phyloP scores from a whole-genome alignment of 2,113 vertebrate species.

The Fregata magnificens region DNA sequence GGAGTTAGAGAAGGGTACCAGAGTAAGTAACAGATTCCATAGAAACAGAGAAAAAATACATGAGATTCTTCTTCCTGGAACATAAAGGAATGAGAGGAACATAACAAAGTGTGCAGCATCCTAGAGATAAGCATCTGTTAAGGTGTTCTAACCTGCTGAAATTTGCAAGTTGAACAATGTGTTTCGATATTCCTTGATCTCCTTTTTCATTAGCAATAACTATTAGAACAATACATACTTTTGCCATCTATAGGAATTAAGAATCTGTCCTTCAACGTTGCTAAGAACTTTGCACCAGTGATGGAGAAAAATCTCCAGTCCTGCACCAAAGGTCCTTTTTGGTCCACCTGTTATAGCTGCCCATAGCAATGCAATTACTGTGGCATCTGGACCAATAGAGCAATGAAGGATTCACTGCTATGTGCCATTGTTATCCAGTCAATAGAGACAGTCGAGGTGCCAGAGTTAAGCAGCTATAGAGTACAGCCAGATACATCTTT shows the following conservation, averaged over 20 bases:
- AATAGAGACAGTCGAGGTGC: accelerated
- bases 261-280: neutral
- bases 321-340: neutral
- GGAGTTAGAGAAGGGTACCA: neutral
- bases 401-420: neutral
- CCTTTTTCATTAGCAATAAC: neutral
- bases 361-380: neutral
- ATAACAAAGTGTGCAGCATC: neutral
- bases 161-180: neutral
- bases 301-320: neutral
- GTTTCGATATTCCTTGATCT: neutral
- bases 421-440: neutral
- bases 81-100: neutral
- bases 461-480: neutral
- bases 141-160: neutral
- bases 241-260: neutral
- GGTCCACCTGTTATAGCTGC: neutral
- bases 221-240: neutral
- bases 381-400: neutral
- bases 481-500: neutral
- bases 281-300: neutral
- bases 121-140: neutral
- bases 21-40: neutral
- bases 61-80: neutral
- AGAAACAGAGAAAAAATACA: neutral